Base-by-base conservation (phyloP, 2,888 invertebrate genomes). In the Bursaphelenchus okinawaensis region DNA sequence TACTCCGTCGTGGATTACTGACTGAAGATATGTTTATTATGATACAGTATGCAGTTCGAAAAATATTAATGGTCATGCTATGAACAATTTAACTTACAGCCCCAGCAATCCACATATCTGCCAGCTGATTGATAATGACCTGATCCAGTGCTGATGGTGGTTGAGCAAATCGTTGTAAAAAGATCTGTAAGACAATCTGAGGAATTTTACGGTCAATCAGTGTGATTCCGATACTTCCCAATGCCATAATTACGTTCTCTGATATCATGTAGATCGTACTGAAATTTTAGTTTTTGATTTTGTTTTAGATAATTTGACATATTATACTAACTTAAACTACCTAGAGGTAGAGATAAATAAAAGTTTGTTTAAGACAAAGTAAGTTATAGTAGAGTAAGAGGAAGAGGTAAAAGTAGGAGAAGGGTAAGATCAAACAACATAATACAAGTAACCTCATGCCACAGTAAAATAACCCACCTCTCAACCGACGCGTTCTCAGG, bases 41-140 rank as follows among this genome's bases (percentile, higher is more conserved):
- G 12, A 52, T 19, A 27, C 4, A 22, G 55, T 22, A 27, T 4
- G 19, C 16, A 54, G 19, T 1, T 19, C 24, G 6, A 6, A 24
- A 23, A 54, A 6, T 6, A 3, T 54, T 19, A 26, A 1, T 26
- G 12, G 1, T 54, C 12, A 54, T 54, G 19, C 2, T 54, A 24
- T 1, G 16, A n/a, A 27, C 22, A 61, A 20, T 20, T 1, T 61
- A 58, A 64, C 72, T 56, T 55, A 81, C 79, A 23, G 78, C 73
- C 58, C 85, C 85, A 24, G 94, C 92, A 62, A 98, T 91, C 66
- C 96, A 91, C 90, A 99, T 96, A 83, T 93, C 93, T 16, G 96
- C 96, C 55, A 99, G 86, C 84, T 96, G 96, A 84, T 94, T 93
- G 7, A 99, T 92, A 78, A 99, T 98, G 26, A 96, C 85, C 0